Conservation (phyloP, 2,888 invertebrate species). For the Unio pictorum region DNA sequence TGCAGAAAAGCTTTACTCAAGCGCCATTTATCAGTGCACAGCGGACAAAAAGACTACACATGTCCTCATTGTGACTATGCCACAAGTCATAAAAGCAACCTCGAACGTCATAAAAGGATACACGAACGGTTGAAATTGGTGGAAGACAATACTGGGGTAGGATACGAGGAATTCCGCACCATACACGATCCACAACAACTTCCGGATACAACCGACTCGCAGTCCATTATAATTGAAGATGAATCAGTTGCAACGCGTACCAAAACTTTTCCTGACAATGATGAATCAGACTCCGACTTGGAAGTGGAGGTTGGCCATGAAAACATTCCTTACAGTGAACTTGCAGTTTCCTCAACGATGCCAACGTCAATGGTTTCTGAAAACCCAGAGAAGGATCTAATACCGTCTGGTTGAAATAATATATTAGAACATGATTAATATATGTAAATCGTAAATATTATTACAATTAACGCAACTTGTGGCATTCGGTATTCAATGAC, state of each 20-base stretch:
- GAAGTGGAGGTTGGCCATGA: constrained; percentile 6
- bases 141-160: constrained; percentile 29
- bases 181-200: constrained; percentile 12
- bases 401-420: too few species aligned
- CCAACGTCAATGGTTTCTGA: too few species aligned
- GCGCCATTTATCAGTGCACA: constrained; percentile 73
- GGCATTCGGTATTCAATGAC: too few species aligned
- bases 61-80: constrained; percentile 72
- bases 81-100: constrained; percentile 73
- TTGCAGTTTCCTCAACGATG: too few species aligned
- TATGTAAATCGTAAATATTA: too few species aligned
- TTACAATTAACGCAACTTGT: too few species aligned
- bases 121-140: constrained; percentile 39
- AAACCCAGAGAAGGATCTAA: too few species aligned
- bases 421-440: too few species aligned
- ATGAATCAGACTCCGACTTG: constrained; percentile 5
- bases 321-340: background rate
- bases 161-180: constrained; percentile 23
- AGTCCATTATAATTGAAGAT: too few species aligned
- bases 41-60: constrained; percentile 72
- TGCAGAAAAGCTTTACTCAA: constrained; percentile 72
- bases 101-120: constrained; percentile 71
- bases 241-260: too few species aligned
- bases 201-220: constrained; percentile 24
- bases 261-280: background rate